Base-by-base conservation (phyloP, 2,113 vertebrate species). In the Pyxicephalus adspersus region DNA sequence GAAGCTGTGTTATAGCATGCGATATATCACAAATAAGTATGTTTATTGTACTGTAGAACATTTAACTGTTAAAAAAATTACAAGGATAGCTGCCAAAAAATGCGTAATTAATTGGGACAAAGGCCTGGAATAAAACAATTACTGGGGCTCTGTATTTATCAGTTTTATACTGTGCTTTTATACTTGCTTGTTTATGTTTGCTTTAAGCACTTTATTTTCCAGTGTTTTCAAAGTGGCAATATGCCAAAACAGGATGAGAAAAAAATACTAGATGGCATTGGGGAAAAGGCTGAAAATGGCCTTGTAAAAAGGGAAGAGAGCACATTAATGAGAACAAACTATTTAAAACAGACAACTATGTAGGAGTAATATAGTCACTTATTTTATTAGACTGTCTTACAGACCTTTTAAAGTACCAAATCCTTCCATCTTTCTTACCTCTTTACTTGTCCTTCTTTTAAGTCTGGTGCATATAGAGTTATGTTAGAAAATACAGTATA, bases 11-110 rank as follows among this genome's bases (percentile, higher is more conserved):
- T 70, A n/a, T 26, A 68, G 22, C 5, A n/a, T 20, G 0, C 34
- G 5, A 70, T 52, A 70, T 70, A 70, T 52, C 67, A 70, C 38
- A 51, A 70, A 19, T 11, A 5, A 26, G 22, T 52, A 26, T 70
- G 45, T 26, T 52, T 26, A 52, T 52, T 70, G 45, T 70, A 70
- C 13, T 50, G 9, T 68, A n/a, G 34, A 68, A 68, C 34, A 68
- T 23, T 22, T 68, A 22, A n/a, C 65, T 34, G 50, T 68, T 68
- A 52, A 17, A 70, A 11, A 70, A 70, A 70, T 70, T 70, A 52
- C 67, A 54, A 54, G 26, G 16, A 58, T 58, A 50, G 5, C 23
- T 52, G 67, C 45, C 38, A 70, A 26, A 45, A 67, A 67, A 67
- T 28, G 22, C 52, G 67, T 51, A 26, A 34, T 25, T 26, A 52